Evolutionary conservation across 2,113 vertebrate species (phyloP).

Genomic region (Phrynosoma blainvillii): DNA sequence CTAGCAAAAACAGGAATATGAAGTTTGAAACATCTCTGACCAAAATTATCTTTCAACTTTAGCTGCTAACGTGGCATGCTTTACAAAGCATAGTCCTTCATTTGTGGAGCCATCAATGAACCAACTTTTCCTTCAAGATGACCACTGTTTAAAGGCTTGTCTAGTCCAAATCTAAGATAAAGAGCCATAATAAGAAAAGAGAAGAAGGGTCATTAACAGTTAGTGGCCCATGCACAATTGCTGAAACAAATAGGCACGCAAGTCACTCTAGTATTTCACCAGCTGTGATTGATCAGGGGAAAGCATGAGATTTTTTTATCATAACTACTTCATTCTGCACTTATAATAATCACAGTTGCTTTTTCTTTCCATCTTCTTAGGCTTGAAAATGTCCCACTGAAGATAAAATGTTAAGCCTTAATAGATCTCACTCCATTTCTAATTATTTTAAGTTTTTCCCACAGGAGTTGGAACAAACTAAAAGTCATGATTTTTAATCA

Average conservation of each 20-base stretch:
- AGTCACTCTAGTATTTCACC: background rate
- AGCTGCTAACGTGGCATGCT: background rate
- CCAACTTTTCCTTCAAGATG: background rate
- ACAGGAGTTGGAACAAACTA: background rate
- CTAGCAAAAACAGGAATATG: background rate
- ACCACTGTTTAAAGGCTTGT: background rate
- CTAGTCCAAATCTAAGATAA: background rate
- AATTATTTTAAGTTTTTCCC: background rate
- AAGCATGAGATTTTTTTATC: background rate
- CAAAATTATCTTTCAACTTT: rapidly evolving
- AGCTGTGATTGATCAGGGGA: rapidly evolving
- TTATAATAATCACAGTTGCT: background rate
- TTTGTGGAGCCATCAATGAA: too few relatives aligned
- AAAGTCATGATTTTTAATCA: constrained; percentile 7
- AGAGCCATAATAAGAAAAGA: too few relatives aligned
- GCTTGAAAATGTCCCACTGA: background rate
- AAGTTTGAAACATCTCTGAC: background rate
- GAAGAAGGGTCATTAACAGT: too few relatives aligned
- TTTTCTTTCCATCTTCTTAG: background rate
- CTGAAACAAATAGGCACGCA: too few relatives aligned
- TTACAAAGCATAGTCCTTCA: too few relatives aligned
- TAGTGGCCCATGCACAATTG: too few relatives aligned
- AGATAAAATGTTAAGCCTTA: background rate
- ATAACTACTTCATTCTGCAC: background rate
- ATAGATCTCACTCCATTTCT: background rate